A percentile compares a stretch with the other conserved stretches of the same genome.
phyloP scores from a whole-genome alignment of 1,140 invertebrate species.

The Coelopa frigida region DNA sequence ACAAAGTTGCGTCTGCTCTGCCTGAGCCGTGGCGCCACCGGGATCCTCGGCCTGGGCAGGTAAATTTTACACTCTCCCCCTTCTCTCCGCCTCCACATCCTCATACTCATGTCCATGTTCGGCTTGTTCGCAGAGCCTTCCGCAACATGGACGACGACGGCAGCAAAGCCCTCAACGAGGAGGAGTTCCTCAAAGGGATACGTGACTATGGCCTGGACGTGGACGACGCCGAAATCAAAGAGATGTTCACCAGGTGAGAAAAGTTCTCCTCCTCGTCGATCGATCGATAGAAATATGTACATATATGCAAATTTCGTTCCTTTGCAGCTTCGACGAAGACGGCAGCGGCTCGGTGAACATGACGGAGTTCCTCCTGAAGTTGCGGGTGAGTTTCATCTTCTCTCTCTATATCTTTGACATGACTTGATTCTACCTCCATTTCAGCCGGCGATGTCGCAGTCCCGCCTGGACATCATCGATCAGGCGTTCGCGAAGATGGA shows the following conservation, averaged over 20 bases:
- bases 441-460: constrained; percentile 80
- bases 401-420: not conserved
- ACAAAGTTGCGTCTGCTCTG: constrained; percentile 80
- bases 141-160: constrained; percentile 89
- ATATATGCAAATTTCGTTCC: not conserved
- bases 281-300: not conserved
- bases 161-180: constrained; percentile 70
- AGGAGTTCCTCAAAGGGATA: constrained; percentile 78
- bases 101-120: not conserved
- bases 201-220: constrained; percentile 71
- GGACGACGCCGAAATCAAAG: constrained; percentile 56
- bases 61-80: too few species aligned
- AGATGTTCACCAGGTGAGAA: constrained; percentile 52
- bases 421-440: not conserved
- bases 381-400: constrained; percentile 62
- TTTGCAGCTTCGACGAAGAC: constrained; percentile 69
- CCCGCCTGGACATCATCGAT: constrained; percentile 65
- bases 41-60: constrained; percentile 84
- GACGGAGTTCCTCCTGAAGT: constrained; percentile 77
- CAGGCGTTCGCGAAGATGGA: constrained; percentile 88
- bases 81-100: too few species aligned
- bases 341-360: constrained; percentile 75
- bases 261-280: too few species aligned
- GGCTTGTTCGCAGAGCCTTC: constrained; percentile 60
- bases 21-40: constrained; percentile 75